These are phyloP conservation scores for Tachystola acroxantha DNA, from an alignment of 2,888 invertebrate genomes.

Conservation along the genomic window DNA sequence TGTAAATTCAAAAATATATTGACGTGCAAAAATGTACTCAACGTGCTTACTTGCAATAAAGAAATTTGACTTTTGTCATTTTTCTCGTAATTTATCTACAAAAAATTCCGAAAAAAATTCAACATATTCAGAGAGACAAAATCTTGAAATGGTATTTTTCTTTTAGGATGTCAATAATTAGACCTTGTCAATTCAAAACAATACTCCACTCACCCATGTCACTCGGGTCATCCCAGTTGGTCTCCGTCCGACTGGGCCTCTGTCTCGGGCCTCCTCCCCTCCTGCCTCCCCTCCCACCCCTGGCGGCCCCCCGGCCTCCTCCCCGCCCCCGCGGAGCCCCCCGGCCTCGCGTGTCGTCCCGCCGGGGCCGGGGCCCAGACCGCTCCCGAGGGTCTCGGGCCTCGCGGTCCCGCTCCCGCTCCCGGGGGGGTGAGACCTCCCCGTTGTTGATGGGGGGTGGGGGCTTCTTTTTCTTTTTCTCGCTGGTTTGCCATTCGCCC, in stretches of 20 bases:
- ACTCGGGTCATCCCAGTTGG: slow-evolving; percentile 27
- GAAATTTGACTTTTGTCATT: no score
- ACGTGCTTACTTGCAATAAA: no score
- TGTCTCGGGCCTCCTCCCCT: slow-evolving; percentile 25
- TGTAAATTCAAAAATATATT: no score
- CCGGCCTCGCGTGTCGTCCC: slow-evolving; percentile 31
- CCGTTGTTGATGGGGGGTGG: slow-evolving; percentile 74
- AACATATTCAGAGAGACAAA: no score
- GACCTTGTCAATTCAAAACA: no score
- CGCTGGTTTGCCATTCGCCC: slow-evolving; percentile 91
- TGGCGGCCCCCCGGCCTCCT: slow-evolving; percentile 31
- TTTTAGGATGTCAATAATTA: no score
- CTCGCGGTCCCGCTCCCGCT: slow-evolving; percentile 35
- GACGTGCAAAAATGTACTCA: no score
- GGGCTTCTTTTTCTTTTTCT: slow-evolving; percentile 92
- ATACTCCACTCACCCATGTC: slow-evolving; percentile 25
- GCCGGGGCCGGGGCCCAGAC: slow-evolving; percentile 35
- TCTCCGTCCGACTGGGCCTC: slow-evolving; percentile 16
- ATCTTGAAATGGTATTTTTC: no score
- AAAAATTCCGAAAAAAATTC: no score
- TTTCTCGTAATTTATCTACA: no score
- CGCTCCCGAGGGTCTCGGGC: slow-evolving; percentile 34
- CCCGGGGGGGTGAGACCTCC: slow-evolving; percentile 48
- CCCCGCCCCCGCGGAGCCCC: slow-evolving; percentile 31
- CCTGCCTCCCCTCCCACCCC: slow-evolving; percentile 23